These are phyloP conservation scores for Baronia brevicornis DNA, from an alignment of 2,888 invertebrate species.

Conservation along the genomic window DNA sequence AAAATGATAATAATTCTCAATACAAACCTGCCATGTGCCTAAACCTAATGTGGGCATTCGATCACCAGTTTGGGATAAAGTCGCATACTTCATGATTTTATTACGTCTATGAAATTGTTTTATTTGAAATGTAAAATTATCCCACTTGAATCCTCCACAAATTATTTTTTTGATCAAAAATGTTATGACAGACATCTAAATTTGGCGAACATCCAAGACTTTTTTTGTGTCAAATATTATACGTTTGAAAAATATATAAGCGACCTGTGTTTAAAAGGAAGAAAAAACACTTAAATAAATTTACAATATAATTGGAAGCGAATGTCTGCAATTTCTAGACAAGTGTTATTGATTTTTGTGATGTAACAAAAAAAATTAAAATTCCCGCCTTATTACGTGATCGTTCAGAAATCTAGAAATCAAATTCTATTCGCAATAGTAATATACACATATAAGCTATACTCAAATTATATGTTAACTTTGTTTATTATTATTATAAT, in stretches of 20 bases:
- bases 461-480: too few species aligned
- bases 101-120: conserved; percentile 33
- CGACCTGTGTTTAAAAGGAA: too few species aligned
- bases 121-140: conserved; percentile 25
- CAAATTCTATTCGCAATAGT: neutral
- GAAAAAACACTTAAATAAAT: too few species aligned
- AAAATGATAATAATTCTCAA: too few species aligned
- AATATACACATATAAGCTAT: neutral
- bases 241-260: conserved; percentile 9
- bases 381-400: conserved; percentile 30
- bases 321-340: conserved; percentile 1
- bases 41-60: conserved; percentile 82
- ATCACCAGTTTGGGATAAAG: conserved; percentile 61
- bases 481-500: too few species aligned
- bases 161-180: conserved; percentile 36
- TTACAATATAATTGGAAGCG: too few species aligned
- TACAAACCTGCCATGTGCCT: conserved; percentile 81
- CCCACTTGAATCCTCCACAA: conserved; percentile 27
- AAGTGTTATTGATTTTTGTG: conserved; percentile 34
- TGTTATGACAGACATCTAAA: conserved; percentile 35
- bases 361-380: conserved; percentile 32
- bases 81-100: conserved; percentile 59
- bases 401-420: conserved; percentile 15
- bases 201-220: conserved; percentile 48
- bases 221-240: conserved; percentile 11